Evolutionary conservation across 64 coral and sea anemone genomes (phyloP).

Genomic region (Anthopleura sola): DNA sequence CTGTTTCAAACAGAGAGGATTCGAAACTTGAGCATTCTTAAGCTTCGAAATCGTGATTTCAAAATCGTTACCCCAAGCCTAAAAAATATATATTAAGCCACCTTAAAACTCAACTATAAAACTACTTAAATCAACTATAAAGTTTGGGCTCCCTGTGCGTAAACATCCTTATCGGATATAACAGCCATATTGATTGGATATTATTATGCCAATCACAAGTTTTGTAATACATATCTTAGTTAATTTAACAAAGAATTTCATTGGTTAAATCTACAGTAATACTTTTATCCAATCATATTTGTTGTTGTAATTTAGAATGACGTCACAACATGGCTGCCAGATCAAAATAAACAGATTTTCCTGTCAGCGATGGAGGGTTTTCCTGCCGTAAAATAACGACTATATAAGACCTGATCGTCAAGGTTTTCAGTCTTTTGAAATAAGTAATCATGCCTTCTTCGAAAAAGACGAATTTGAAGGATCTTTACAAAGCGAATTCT

Average conservation of each 20-base stretch:
- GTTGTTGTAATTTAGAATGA: neutral
- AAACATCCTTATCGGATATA: neutral
- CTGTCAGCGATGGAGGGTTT: neutral
- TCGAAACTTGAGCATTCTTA: no score
- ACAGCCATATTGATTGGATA: neutral
- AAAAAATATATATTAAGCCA: no score
- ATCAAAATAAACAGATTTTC: conserved; percentile 22
- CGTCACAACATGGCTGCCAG: conserved; percentile 27
- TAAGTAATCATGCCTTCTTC: conserved; percentile 52
- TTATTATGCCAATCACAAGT: neutral
- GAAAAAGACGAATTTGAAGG: conserved; percentile 42
- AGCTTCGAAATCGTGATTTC: no score
- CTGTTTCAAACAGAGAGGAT: no score
- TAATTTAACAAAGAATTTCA: neutral
- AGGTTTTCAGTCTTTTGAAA: neutral
- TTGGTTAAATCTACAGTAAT: neutral
- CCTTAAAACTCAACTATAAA: no score
- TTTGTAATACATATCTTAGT: neutral
- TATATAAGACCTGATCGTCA: neutral
- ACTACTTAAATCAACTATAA: no score
- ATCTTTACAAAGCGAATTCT: conserved; percentile 24
- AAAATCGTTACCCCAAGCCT: no score
- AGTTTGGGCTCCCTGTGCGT: no score
- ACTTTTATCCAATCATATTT: neutral
- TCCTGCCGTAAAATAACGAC: neutral